Evolutionary conservation across 2,113 vertebrate genomes (phyloP).

Genomic region (Anarrhichthys ocellatus): DNA sequence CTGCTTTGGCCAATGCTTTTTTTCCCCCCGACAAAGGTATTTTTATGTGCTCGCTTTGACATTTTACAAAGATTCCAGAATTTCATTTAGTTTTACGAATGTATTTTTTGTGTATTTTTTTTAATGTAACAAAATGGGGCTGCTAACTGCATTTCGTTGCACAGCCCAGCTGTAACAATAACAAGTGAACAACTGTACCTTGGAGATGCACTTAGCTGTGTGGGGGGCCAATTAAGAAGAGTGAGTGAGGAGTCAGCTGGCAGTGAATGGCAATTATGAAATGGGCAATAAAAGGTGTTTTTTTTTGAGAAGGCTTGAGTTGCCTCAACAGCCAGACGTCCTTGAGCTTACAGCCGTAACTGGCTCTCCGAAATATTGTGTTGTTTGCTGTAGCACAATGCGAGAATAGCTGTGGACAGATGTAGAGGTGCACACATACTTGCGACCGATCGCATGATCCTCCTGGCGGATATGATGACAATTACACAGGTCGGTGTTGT

Average conservation of each 20-base stretch:
- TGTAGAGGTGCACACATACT: neutral
- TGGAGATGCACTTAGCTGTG: too few species aligned
- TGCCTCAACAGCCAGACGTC: too few species aligned
- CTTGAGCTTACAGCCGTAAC: neutral
- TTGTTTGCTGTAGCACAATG: neutral
- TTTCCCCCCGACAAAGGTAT: neutral
- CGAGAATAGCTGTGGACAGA: neutral
- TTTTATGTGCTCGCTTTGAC: constrained; percentile 13
- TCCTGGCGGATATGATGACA: neutral
- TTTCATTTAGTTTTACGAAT: too few species aligned
- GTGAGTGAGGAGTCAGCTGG: neutral
- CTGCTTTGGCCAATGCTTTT: neutral
- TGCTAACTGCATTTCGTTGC: too few species aligned
- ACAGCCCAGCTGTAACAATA: too few species aligned
- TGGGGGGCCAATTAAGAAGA: too few species aligned
- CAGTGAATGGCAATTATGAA: neutral
- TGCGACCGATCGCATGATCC: neutral
- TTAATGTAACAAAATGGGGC: too few species aligned
- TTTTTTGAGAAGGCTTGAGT: neutral
- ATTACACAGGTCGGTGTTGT: constrained; percentile 42
- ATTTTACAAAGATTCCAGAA: constrained; percentile 11
- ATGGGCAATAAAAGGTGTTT: neutral
- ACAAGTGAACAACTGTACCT: too few species aligned
- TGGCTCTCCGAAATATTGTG: neutral
- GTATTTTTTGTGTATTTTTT: too few species aligned